These are phyloP conservation scores for Drosophila engyochracea DNA, from an alignment of 2,888 invertebrate genomes.

Conservation along the genomic window DNA sequence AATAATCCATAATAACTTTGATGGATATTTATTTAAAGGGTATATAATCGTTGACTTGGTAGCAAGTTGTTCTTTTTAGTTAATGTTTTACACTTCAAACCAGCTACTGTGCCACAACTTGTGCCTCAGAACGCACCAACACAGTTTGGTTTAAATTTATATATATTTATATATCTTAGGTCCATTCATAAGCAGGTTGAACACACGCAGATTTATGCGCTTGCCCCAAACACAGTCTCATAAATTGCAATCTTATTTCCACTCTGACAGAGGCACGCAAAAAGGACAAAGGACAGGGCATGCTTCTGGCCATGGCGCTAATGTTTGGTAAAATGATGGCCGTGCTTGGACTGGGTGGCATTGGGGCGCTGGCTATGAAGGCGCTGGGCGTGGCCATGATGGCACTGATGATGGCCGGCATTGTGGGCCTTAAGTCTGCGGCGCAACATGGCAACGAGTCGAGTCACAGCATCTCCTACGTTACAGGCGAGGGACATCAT, in stretches of 20 bases:
- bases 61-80: too few relatives aligned
- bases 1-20: background rate
- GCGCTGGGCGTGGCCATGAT: slow-evolving; percentile 90
- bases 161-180: background rate
- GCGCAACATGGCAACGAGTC: slow-evolving; percentile 86
- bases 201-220: background rate
- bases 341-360: slow-evolving; percentile 90
- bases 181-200: background rate
- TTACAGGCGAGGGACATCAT: slow-evolving; percentile 84
- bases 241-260: slow-evolving; percentile 33
- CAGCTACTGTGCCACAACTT: background rate
- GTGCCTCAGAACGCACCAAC: too few relatives aligned
- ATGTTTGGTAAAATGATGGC: slow-evolving; percentile 93
- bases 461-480: slow-evolving; percentile 87
- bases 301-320: slow-evolving; percentile 87
- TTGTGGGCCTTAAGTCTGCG: slow-evolving; percentile 91
- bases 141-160: background rate
- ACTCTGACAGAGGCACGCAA: slow-evolving; percentile 87
- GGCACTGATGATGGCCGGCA: slow-evolving; percentile 91
- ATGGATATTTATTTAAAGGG: background rate
- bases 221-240: slow-evolving; percentile 7
- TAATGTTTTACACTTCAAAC: background rate
- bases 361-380: slow-evolving; percentile 92
- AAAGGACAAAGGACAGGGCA: slow-evolving; percentile 88
- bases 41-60: background rate